Evolutionary conservation across 1,140 invertebrate genomes (phyloP), one percentile per base, ranked within the genome.

Genomic region (Ips typographus): DNA sequence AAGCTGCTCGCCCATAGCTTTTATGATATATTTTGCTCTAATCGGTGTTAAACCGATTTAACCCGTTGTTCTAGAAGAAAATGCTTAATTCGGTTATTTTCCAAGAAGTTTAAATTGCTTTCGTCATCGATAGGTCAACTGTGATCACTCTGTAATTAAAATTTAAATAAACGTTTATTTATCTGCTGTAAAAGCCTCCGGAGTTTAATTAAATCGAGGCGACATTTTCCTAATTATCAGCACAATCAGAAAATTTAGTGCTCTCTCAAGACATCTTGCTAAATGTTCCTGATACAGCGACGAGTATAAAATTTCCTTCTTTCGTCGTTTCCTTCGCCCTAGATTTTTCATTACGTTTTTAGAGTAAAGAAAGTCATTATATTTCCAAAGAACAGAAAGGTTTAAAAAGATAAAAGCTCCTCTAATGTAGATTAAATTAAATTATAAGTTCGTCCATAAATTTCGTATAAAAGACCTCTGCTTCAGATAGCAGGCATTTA

Each of bases 361-460:
- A 64, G 53, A 64, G 61, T 64, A 55, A 8, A 5, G 37, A 55
- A 55, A 55, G 52, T 55, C 52, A 37, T 55, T 55, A 55, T 55
- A 55, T 55, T 55, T 55, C 52, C 8, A 5, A 55, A 37, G 52
- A 55, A 64, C 61, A 64, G 47, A 64, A 64, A 64, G 61, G 61
- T 64, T 64, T 52, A 43, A 66, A 62, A 52, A 59, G 66, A 59
- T 69, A 69, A 72, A 72, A 69, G 67, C 61, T 58, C 7, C 51
- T 56, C 55, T 63, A 68, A 63, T 61, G 66, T 68, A 47, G 53
- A 39, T 55, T 64, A 72, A 70, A 64, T 70, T 66, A 65, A 69
- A 59, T 63, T 60, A 56, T 44, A 53, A 68, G 40, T 68, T 62
- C 61, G 41, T 70, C 67, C 60, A 58, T 64, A 65, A 70, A 70